phyloP scores from a whole-genome alignment of 2,113 vertebrate genomes.

The Cebidichthys violaceus region DNA sequence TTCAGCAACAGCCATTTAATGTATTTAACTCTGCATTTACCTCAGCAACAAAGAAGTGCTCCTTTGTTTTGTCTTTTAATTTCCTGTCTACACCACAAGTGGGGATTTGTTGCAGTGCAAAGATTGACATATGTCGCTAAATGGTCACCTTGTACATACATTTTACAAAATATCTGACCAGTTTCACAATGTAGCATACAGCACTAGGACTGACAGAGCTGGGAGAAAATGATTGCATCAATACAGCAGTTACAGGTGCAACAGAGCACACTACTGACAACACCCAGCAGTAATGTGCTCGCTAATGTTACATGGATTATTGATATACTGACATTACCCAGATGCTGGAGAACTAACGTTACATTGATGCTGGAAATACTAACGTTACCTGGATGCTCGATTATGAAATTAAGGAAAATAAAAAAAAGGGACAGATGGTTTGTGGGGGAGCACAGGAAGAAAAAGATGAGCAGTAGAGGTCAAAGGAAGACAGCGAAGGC shows the following conservation, averaged over 20 bases:
- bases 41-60: not conserved
- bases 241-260: slow-evolving; percentile 1
- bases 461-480: slow-evolving; percentile 43
- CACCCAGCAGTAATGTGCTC: not conserved
- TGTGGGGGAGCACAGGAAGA: not conserved
- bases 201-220: not conserved
- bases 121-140: not conserved
- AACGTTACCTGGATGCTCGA: too few species aligned
- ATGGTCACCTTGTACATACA: not conserved
- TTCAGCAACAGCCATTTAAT: not conserved
- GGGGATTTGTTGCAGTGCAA: not conserved
- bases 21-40: not conserved
- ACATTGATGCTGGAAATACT: too few species aligned
- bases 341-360: not conserved
- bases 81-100: not conserved
- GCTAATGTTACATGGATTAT: not conserved
- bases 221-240: not conserved
- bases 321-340: not conserved
- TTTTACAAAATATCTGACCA: not conserved
- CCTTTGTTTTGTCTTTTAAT: not conserved
- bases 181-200: not conserved
- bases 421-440: slow-evolving; percentile 16
- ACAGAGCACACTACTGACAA: not conserved
- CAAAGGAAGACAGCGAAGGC: slow-evolving; percentile 40
- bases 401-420: not conserved